Percentiles rank a stretch among this genome's conserved stretches.
Evolutionary conservation across 2,797 vertebrate genomes (phyloP).

Genomic region (Brotula barbata): DNA sequence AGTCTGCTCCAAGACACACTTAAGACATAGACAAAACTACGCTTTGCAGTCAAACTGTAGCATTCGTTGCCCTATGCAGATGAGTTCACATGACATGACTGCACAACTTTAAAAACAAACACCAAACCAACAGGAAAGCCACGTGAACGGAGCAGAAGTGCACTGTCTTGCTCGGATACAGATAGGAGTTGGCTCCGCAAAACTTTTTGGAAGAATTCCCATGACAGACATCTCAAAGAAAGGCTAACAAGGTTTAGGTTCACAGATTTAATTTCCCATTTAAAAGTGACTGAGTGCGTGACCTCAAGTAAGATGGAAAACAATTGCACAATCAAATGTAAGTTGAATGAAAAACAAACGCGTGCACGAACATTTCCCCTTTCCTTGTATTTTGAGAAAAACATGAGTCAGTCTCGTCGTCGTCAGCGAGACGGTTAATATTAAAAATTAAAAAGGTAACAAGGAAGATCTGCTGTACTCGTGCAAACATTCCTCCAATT

Average conservation of each 20-base stretch:
- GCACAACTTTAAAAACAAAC: neutral
- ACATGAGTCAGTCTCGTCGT: too few relatives aligned
- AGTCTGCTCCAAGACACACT: conserved; percentile 29
- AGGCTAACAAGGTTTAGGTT: neutral
- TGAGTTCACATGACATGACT: neutral
- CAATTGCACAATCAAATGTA: too few relatives aligned
- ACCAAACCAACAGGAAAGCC: neutral
- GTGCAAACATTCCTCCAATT: too few relatives aligned
- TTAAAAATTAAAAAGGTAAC: too few relatives aligned
- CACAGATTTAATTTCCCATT: neutral
- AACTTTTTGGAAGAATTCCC: conserved; percentile 11
- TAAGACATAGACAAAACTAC: neutral
- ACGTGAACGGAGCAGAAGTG: too few relatives aligned
- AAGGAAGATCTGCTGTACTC: too few relatives aligned
- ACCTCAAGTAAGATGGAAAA: neutral
- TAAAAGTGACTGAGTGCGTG: neutral
- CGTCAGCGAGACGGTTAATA: too few relatives aligned
- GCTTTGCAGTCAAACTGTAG: conserved; percentile 1
- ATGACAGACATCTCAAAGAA: neutral
- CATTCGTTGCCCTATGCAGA: neutral
- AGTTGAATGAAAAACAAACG: too few relatives aligned
- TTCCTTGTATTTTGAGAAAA: too few relatives aligned
- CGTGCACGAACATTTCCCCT: too few relatives aligned
- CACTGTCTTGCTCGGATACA: conserved; percentile 2
- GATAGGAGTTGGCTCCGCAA: conserved; percentile 2